Evolutionary conservation across 2,113 vertebrate species (phyloP).

Genomic region (Microcebus tavaratra): DNA sequence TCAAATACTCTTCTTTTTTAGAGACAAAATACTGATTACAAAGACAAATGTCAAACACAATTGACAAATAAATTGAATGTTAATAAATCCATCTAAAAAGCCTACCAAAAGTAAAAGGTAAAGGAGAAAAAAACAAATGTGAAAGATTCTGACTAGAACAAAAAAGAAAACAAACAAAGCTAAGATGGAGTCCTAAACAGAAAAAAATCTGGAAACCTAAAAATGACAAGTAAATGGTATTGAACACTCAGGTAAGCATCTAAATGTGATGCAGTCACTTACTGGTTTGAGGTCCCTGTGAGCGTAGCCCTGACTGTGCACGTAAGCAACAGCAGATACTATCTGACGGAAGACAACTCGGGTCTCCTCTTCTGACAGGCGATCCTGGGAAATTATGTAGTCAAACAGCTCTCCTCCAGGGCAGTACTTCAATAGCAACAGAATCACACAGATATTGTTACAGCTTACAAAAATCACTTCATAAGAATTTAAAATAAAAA

Average conservation of each 20-base stretch:
- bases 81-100: background rate
- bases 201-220: background rate
- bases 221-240: background rate
- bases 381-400: constrained; percentile 95
- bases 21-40: constrained; percentile 36
- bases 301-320: constrained; percentile 95
- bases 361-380: constrained; percentile 93
- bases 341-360: constrained; percentile 95
- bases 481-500: constrained; percentile 3
- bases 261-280: constrained; percentile 59
- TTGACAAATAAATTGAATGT: background rate
- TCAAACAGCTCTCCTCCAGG: constrained; percentile 97
- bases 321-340: constrained; percentile 93
- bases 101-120: background rate
- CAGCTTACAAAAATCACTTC: background rate
- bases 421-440: constrained; percentile 89
- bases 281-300: constrained; percentile 98
- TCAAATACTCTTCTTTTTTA: background rate
- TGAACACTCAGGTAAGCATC: background rate
- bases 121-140: background rate
- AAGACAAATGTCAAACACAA: constrained; percentile 21
- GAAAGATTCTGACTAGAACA: background rate
- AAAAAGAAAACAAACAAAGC: background rate
- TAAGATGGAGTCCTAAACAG: background rate
- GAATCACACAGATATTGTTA: background rate